Conservation (phyloP, 2,113 vertebrate species). For the Corvus moneduloides region DNA sequence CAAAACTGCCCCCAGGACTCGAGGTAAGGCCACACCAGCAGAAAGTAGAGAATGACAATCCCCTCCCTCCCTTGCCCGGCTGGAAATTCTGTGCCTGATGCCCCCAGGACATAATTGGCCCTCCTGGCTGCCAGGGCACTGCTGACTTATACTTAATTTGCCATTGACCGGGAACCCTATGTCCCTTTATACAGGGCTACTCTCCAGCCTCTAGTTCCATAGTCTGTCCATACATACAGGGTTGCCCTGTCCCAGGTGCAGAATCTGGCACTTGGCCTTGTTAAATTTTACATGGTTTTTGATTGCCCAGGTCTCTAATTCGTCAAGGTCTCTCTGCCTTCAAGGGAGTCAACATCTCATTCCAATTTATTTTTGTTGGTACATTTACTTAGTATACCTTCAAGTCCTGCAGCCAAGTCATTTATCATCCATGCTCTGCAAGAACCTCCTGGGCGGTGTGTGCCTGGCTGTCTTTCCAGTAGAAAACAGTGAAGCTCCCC, state of each 20-base stretch:
- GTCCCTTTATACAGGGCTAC: neutral
- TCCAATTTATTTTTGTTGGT: neutral
- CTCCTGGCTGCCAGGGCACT: neutral
- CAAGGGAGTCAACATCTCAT: neutral
- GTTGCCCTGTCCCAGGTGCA: neutral
- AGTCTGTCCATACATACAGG: too few species aligned
- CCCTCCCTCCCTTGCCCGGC: fast-evolving
- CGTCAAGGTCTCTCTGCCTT: neutral
- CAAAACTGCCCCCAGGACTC: neutral
- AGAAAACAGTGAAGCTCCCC: neutral
- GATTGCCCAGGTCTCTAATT: neutral
- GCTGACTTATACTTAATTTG: neutral
- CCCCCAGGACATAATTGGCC: fast-evolving
- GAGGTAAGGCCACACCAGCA: fast-evolving
- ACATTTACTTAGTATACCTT: neutral
- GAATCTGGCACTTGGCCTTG: neutral
- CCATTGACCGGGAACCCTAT: neutral
- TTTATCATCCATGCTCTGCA: neutral
- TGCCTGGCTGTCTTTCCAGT: neutral
- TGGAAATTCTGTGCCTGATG: neutral
- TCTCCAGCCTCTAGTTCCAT: neutral
- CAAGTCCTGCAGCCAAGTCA: neutral
- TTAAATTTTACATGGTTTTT: neutral
- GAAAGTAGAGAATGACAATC: neutral
- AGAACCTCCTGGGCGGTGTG: neutral